These are phyloP conservation scores for Mycetomoellerius zeteki DNA, from an alignment of 1,140 invertebrate genomes.

Conservation along the genomic window DNA sequence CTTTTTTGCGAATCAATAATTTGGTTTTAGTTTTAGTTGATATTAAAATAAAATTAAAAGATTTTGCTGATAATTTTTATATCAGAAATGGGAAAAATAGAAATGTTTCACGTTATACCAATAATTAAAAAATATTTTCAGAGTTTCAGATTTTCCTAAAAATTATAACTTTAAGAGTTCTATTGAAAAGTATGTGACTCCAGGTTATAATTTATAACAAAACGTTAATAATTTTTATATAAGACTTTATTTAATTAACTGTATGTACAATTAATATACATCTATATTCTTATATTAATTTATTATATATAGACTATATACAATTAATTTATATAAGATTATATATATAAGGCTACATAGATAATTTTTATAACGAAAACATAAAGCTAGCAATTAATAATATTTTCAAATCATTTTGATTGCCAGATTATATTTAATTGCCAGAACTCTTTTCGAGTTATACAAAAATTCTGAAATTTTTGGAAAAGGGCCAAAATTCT, in stretches of 20 bases:
- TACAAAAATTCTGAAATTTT: not conserved
- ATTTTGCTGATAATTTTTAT: not conserved
- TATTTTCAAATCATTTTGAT: not conserved
- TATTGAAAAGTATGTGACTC: not conserved
- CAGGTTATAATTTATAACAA: not conserved
- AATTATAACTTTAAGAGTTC: not conserved
- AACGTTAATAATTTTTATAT: constrained; percentile 15
- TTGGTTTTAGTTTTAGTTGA: not conserved
- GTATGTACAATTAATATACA: no score
- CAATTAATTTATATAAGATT: no score
- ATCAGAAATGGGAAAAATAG: not conserved
- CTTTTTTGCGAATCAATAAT: not conserved
- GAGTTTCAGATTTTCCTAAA: not conserved
- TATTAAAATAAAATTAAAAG: constrained; percentile 12
- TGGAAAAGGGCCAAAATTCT: not conserved
- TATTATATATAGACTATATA: no score
- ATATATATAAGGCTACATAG: no score
- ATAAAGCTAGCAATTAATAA: not conserved
- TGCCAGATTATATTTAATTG: not conserved
- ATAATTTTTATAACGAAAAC: not conserved
- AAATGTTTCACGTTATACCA: not conserved
- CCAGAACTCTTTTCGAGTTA: not conserved
- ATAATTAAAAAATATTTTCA: not conserved
- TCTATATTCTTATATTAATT: no score
- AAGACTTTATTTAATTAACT: no score